A percentile compares a stretch with the other conserved stretches of the same genome.
Evolutionary conservation across 2,797 vertebrate species (phyloP).

Genomic region (Parauchenoglanis punctatus): DNA sequence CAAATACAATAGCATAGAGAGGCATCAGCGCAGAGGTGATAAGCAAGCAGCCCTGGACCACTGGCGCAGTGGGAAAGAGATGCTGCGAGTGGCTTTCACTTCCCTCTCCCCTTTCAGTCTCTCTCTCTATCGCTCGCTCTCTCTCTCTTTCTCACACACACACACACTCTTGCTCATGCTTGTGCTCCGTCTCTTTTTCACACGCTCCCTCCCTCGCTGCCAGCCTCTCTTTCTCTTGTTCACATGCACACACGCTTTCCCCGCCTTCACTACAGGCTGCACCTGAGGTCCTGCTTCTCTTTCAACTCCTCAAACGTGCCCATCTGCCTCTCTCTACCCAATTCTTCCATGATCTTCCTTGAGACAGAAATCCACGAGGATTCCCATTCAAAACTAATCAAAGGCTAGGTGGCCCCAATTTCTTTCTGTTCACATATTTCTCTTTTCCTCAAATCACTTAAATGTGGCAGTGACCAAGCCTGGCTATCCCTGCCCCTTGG

Average conservation of each 20-base stretch:
- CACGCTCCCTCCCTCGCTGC: constrained; percentile 46
- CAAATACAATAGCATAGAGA: constrained; percentile 32
- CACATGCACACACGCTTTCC: constrained; percentile 55
- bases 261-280: constrained; percentile 74
- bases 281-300: constrained; percentile 80
- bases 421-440: constrained; percentile 30
- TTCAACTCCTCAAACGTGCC: constrained; percentile 62
- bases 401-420: constrained; percentile 49
- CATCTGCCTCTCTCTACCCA: constrained; percentile 51
- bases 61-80: constrained; percentile 70
- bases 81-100: constrained; percentile 80
- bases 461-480: constrained; percentile 78
- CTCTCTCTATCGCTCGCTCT: constrained; percentile 55
- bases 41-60: constrained; percentile 72
- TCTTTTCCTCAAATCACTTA: constrained; percentile 68
- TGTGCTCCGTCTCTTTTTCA: constrained; percentile 58
- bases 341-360: constrained; percentile 59
- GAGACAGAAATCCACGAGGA: constrained; percentile 80
- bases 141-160: background rate
- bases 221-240: constrained; percentile 48
- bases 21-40: constrained; percentile 37
- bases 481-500: constrained; percentile 81
- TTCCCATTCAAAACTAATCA: constrained; percentile 74
- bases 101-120: constrained; percentile 64
- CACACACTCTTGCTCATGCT: constrained; percentile 37